Base-by-base conservation (phyloP, 2,797 vertebrate species). In the Neosilurus hyrtlii region DNA sequence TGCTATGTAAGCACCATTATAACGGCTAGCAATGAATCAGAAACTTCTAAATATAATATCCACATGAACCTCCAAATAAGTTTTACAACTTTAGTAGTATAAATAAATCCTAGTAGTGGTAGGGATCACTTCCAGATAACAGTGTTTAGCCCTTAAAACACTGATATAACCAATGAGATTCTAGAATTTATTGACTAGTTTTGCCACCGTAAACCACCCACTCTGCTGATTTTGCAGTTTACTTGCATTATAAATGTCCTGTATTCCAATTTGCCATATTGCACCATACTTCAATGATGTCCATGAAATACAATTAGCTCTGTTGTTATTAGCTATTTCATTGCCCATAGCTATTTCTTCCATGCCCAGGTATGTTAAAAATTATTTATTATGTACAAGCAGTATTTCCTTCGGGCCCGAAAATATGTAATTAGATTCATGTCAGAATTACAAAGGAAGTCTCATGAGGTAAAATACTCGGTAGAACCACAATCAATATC, bases 311-410 rank as follows among this genome's bases (percentile, higher is more conserved):
- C 22, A 20, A 49, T 71, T 81, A 71, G 35, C 6, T 59, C 8
- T 51, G 43, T n/a, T 61, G 24, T 52, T 9, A 73, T 81, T 73
- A 35, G 24, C 67, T 49, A 26, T 54, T 37, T 66, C 24, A 54
- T 26, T 16, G 59, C 71, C 59, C 49, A 37, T 3, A 12, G 49
- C 51, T 16, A 43, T 57, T 70, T 75, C 49, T 52, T 75, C 59
- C 16, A 62, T 43, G 4, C 70, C 22, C n/a, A 56, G 26, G 26
- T 80, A 56, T 24, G 9, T 70, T 70, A 71, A 70, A 71, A 24
- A 59, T 59, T 80, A 80, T 61, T 80, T 80, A 61, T 80, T 61
- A 61, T 16, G 63, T 43, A 80, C 66, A 59, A 37, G 22, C 30
- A 70, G 68, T 70, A 70, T 80, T 80, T 80, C 79, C 79, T 80